Conservation (phyloP, 2,888 invertebrate species). For the Orthonevra nobilis region DNA sequence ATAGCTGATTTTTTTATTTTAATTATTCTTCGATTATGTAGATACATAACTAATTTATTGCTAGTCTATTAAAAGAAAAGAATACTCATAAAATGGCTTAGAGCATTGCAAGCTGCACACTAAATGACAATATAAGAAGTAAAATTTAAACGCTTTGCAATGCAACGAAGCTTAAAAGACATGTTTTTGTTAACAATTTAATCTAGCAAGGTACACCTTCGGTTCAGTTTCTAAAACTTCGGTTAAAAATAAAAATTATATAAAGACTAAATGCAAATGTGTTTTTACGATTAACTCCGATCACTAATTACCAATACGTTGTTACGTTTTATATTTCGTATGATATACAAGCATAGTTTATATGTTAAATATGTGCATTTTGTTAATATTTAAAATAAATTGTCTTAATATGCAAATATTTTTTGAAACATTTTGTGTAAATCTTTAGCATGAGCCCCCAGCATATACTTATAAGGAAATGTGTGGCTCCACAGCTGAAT, state of each 20-base stretch:
- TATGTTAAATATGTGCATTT: conserved; percentile 54
- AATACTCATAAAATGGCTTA: conserved; percentile 42
- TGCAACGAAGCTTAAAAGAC: conserved; percentile 61
- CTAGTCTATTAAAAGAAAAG: conserved; percentile 58
- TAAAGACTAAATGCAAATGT: conserved; percentile 60
- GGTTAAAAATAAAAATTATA: conserved; percentile 25
- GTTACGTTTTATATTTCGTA: conserved; percentile 69
- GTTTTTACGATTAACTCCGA: conserved; percentile 58
- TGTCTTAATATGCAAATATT: conserved; percentile 1
- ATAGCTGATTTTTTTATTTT: conserved; percentile 72
- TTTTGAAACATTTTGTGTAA: conserved; percentile 3
- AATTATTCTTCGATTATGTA: conserved; percentile 23
- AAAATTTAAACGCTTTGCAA: conserved; percentile 16
- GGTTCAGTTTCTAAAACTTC: conserved; percentile 22
- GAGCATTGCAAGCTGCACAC: conserved; percentile 40
- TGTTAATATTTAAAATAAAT: conserved; percentile 60
- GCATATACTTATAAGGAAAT: no score
- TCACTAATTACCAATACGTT: conserved; percentile 62
- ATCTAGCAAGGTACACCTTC: conserved; percentile 30
- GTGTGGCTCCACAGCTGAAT: no score
- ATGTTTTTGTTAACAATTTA: conserved; percentile 25
- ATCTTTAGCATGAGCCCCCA: no score
- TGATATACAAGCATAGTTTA: conserved; percentile 57
- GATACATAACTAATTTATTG: conserved; percentile 60
- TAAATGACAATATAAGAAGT: conserved; percentile 48